Base-by-base conservation (phyloP, 2,113 vertebrate genomes). In the Pseudorhombus dupliciocellatus region DNA sequence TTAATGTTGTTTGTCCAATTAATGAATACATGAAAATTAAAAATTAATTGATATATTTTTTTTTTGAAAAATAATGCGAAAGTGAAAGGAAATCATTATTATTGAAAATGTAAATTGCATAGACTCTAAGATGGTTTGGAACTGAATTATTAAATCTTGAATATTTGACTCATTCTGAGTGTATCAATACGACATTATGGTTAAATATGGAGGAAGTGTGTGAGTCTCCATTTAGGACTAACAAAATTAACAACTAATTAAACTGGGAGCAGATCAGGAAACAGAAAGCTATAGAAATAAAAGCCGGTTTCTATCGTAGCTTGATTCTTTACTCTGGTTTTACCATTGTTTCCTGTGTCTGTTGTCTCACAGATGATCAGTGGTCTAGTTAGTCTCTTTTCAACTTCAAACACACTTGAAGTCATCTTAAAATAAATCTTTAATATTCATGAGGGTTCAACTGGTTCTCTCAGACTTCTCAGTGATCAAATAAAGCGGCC, bases 341-440 rank as follows among this genome's bases (percentile, higher is more conserved):
- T 21, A 40, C 1, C 10, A 40, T 2, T 50, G 16, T 28, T 54
- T 30, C 6, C 18, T 46, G 3, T 20, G 21, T n/a, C n/a, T 64
- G 14, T 69, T 50, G 48, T 9, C 21, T 37, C 28, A 14, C 28
- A 60, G 7, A 73, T 25, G 24, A 74, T 70, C 25, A 56, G 37
- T 48, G 14, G 40, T 75, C 63, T 46, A 18, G 60, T 48, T 53
- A n/a, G 51, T 48, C 2, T 73, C 42, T 7, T 42, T 48, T 69
- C 28, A 12, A 50, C 70, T 31, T 70, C 31, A 66, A 57, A 65
- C 28, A 42, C 4, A 65, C 20, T 37, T 2, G 7, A 61, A 73
- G 52, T 70, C n/a, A 67, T 57, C n/a, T 53, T 14, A 53, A 67
- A 69, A 74, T 26, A 51, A 62, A 73, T 22, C 22, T 53, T 14